Evolutionary conservation across 1,140 invertebrate species (phyloP), one percentile per base, ranked within the genome.

Genomic region (Solen grandis): DNA sequence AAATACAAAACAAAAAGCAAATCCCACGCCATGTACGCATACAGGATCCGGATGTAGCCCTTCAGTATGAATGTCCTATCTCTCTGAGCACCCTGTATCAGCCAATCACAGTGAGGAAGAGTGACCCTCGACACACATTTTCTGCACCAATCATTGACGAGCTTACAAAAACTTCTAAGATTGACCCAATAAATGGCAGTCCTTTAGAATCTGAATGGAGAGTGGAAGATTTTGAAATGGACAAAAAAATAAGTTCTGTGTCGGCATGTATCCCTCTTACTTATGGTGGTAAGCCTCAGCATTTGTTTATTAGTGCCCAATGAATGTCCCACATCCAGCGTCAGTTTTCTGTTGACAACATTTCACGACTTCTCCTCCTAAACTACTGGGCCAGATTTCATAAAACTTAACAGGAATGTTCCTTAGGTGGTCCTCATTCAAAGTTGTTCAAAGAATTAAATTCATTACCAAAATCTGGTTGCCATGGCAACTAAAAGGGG

Each of bases 41-140:
- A 29, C 52, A 55, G 14, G 87, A 89, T 81, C 50, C 85, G 14
- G 78, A 73, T 46, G 36, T 84, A 33, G 82, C 84, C 2, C 13
- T 85, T 13, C 83, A 86, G 33, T 89, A 60, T 84, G 88, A 89
- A 76, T 88, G 87, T 76, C 90, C 90, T 0, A 83, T 91, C 29
- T 89, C 90, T n/a, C 81, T 91, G 2, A 84, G 84, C 31, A 86
- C 89, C 4, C 65, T 90, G 1, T 90, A 91, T 78, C 73, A 80
- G 52, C 90, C 90, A 70, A 85, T 91, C 70, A 88, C 86, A 13
- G 84, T 91, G 29, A 84, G 86, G 50, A 82, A 69, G 38, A 91
- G 88, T 85, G 81, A 89, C 29, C 90, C 90, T 35, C 88, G 78
- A 41, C 85, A 87, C 69, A 88, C 87, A 13, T 91, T 85, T 70